Evolutionary conservation across 1,140 invertebrate genomes (phyloP), one percentile per base, ranked within the genome.

Genomic region (Theocolax elegans): DNA sequence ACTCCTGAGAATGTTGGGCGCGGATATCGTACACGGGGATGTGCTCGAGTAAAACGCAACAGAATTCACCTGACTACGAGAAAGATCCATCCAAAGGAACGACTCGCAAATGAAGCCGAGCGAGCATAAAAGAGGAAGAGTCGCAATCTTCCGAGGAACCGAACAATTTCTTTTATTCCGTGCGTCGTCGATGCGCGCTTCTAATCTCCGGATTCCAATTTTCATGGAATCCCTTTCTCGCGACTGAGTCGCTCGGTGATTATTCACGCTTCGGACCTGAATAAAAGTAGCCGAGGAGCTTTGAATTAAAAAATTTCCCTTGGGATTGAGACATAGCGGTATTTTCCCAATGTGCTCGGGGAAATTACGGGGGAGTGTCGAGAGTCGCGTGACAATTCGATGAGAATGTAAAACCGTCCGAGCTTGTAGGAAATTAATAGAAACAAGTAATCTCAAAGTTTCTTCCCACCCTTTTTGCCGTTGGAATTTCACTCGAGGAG

Each of bases 191-290:
- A 35, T n/a, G 49, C n/a, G 23, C 53, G 21, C 58, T 53, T 62
- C 67, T 68, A 62, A 68, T 62, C 58, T 62, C 10, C 17, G 44
- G 58, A 68, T 68, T 68, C 67, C 56, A 68, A 68, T 68, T 68
- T 68, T 58, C 67, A 15, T 12, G 31, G 42, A 67, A 67, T 67
- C 29, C 44, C 65, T 67, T 66, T 48, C 40, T 25, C 17, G 31
- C 64, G 53, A 58, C 40, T 35, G 54, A 54, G 2, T 44, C 15
- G 42, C 49, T 40, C 25, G 23, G 21, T 35, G 54, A 48, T 59
- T 49, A 59, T 67, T 38, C 54, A 38, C 40, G 42, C 13, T 35
- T n/a, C 13, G 29, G 29, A 65, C 53, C n/a, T n/a, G n/a, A n/a
- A n/a, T n/a, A n/a, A 65, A 65, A 65, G 62, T 54, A 54, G 62